A percentile compares a stretch with the other conserved stretches of the same genome.
These are phyloP conservation scores for Drosophila kurseongensis DNA, from an alignment of 1,140 invertebrate species.

Conservation along the genomic window DNA sequence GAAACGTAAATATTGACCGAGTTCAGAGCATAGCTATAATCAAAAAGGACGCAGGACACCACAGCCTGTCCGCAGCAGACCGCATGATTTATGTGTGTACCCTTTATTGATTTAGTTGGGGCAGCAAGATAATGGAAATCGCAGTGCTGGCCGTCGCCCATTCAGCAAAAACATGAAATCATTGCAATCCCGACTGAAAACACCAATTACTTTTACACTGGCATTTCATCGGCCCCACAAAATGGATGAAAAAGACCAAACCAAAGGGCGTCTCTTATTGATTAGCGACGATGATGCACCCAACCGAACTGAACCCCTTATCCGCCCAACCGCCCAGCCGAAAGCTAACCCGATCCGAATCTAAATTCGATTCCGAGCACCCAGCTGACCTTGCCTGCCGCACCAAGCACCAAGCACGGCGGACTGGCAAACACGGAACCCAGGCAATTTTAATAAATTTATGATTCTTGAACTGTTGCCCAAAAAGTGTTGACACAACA, in stretches of 20 bases:
- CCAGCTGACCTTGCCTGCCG: constrained; percentile 47
- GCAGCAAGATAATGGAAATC: constrained; percentile 62
- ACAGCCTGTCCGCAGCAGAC: constrained; percentile 9
- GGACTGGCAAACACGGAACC: constrained; percentile 39
- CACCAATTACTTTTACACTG: constrained; percentile 1
- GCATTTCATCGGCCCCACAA: constrained; percentile 33
- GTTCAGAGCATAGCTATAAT: constrained; percentile 7
- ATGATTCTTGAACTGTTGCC: constrained; percentile 56
- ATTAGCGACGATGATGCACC: constrained; percentile 46
- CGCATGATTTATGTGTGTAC: constrained; percentile 51
- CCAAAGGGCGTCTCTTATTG: constrained; percentile 24
- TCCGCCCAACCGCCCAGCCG: constrained; percentile 1
- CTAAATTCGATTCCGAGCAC: constrained; percentile 37
- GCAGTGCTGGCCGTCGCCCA: not conserved
- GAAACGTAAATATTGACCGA: constrained; percentile 12
- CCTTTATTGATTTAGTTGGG: constrained; percentile 66
- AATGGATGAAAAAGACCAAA: constrained; percentile 10
- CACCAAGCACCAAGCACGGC: constrained; percentile 29
- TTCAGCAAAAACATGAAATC: constrained; percentile 23
- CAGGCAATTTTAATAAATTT: constrained; percentile 61
- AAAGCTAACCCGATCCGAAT: constrained; percentile 37
- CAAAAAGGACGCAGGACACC: constrained; percentile 12
- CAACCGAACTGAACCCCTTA: constrained; percentile 4
- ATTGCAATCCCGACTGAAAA: constrained; percentile 20
- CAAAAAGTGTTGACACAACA: constrained; percentile 40